Conservation (phyloP, 2,113 vertebrate species). For the Gobiocypris rarus region DNA sequence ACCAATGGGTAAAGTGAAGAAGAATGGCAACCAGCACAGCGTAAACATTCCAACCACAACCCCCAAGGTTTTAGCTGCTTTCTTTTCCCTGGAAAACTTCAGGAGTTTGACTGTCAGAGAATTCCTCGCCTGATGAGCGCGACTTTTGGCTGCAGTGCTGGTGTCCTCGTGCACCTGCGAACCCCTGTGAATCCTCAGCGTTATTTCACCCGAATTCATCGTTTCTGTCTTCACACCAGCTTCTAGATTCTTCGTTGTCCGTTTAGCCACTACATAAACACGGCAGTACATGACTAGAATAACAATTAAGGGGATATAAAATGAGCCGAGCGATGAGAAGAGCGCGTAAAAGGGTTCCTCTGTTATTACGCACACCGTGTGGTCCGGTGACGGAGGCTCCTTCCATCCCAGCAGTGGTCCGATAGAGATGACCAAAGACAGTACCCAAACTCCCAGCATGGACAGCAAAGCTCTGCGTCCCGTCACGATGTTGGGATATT, state of each 20-base stretch:
- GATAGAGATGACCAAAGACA: conserved; percentile 81
- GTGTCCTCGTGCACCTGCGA: conserved; percentile 30
- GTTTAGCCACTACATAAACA: conserved; percentile 84
- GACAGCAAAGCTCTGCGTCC: conserved; percentile 78
- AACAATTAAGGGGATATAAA: conserved; percentile 82
- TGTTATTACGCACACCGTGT: conserved; percentile 79
- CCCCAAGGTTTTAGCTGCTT: conserved; percentile 37
- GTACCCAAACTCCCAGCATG: conserved; percentile 78
- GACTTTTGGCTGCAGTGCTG: neutral
- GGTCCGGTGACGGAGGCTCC: conserved; percentile 78
- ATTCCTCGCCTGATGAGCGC: conserved; percentile 27
- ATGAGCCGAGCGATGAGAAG: conserved; percentile 84
- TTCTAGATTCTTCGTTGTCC: conserved; percentile 84
- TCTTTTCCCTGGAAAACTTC: conserved; percentile 40
- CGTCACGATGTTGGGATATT: conserved; percentile 81
- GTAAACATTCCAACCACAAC: conserved; percentile 46
- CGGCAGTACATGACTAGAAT: conserved; percentile 86
- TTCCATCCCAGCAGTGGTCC: conserved; percentile 81
- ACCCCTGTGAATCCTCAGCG: conserved; percentile 33
- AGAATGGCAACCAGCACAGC: conserved; percentile 41
- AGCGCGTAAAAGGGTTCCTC: conserved; percentile 84
- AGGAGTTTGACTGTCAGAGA: conserved; percentile 35
- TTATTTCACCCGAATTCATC: conserved; percentile 58
- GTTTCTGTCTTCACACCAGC: conserved; percentile 84
- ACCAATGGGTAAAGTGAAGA: conserved; percentile 37